phyloP scores from a whole-genome alignment of 2,888 invertebrate species.

The Eristalinus sepulchralis region DNA sequence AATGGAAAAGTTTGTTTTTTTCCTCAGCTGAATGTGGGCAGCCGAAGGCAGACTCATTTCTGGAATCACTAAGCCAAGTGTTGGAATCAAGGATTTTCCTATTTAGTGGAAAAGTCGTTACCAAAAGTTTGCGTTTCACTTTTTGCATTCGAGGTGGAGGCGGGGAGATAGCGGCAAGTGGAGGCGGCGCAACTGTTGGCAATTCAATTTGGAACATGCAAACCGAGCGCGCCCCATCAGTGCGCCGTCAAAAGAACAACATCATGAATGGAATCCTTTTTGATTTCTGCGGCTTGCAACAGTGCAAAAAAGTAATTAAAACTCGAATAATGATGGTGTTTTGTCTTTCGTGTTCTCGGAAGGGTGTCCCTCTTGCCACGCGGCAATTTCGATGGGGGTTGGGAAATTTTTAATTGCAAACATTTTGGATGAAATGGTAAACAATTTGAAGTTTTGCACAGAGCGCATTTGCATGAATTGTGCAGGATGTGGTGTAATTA shows the following conservation, averaged over 20 bases:
- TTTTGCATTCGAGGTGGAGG: neutral
- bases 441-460: conserved; percentile 67
- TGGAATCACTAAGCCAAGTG: conserved; percentile 66
- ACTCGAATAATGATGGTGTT: conserved; percentile 68
- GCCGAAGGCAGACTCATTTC: conserved; percentile 47
- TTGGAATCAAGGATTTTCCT: conserved; percentile 60
- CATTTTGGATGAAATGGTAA: conserved; percentile 68
- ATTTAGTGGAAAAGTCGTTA: conserved; percentile 59
- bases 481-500: conserved; percentile 70
- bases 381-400: neutral
- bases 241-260: conserved; percentile 18
- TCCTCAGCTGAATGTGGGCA: conserved; percentile 17
- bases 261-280: conserved; percentile 60
- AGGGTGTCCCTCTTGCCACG: neutral
- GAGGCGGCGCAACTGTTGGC: conserved; percentile 45
- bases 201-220: conserved; percentile 69
- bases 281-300: conserved; percentile 59
- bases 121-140: conserved; percentile 20
- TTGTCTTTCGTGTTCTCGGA: conserved; percentile 43
- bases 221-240: conserved; percentile 52
- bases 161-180: conserved; percentile 4
- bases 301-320: conserved; percentile 69
- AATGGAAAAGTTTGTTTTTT: conserved; percentile 41
- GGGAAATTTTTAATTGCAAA: conserved; percentile 68
- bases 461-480: conserved; percentile 63